These are phyloP conservation scores for Python bivittatus DNA, from an alignment of 2,113 vertebrate genomes.

Conservation along the genomic window DNA sequence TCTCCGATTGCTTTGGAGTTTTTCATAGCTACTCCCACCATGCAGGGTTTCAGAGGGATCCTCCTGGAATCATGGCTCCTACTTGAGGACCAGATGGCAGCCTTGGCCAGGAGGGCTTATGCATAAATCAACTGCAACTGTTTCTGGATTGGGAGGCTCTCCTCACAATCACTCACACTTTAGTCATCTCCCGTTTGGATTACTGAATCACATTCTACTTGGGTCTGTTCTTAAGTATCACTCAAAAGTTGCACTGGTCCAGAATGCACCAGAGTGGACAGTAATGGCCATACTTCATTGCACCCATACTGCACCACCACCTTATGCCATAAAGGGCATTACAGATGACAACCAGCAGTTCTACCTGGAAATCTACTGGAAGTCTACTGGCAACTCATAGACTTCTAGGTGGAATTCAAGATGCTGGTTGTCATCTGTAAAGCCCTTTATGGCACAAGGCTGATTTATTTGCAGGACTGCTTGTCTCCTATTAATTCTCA, in stretches of 20 bases:
- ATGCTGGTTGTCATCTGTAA: neutral
- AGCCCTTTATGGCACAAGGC: neutral
- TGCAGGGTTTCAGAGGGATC: neutral
- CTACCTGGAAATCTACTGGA: too few species aligned
- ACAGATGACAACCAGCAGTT: too few species aligned
- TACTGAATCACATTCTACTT: too few species aligned
- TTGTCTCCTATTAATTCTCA: neutral
- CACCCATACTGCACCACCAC: neutral
- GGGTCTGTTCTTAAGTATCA: neutral
- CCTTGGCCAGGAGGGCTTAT: neutral
- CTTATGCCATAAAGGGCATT: too few species aligned
- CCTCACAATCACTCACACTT: too few species aligned
- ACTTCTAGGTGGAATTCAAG: neutral
- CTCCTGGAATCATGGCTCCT: neutral
- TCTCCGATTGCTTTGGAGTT: neutral
- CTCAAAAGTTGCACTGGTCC: neutral
- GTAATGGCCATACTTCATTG: neutral
- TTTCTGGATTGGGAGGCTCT: too few species aligned
- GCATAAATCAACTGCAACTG: too few species aligned
- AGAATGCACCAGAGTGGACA: neutral
- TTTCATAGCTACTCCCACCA: neutral
- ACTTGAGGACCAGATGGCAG: neutral
- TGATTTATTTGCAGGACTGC: neutral
- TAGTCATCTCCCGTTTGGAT: too few species aligned
- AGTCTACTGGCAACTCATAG: too few species aligned